Evolutionary conservation across 1,140 invertebrate genomes (phyloP).

Genomic region (Bilobella aurantiaca): DNA sequence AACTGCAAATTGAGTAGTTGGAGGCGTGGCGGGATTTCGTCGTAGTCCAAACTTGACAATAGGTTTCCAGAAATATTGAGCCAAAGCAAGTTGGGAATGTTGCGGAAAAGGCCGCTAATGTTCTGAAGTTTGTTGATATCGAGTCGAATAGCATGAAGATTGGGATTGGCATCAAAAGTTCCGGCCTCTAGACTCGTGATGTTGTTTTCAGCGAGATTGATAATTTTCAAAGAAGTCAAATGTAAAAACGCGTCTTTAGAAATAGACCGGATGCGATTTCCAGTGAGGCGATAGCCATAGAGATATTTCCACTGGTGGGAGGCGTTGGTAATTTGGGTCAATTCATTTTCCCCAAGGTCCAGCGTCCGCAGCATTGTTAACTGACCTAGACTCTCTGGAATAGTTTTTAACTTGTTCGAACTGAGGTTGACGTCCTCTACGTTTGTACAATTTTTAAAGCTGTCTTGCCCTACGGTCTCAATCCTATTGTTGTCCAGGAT

Average conservation of each 20-base stretch:
- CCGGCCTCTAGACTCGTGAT: conserved; percentile 74
- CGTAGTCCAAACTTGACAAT: conserved; percentile 80
- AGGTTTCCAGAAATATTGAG: conserved; percentile 84
- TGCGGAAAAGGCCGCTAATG: conserved; percentile 71
- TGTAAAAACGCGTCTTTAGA: conserved; percentile 70
- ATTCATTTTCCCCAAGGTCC: conserved; percentile 80
- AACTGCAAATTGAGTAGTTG: conserved; percentile 82
- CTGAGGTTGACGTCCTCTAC: conserved; percentile 80
- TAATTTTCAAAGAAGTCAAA: conserved; percentile 69
- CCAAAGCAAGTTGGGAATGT: conserved; percentile 77
- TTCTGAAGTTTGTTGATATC: conserved; percentile 78
- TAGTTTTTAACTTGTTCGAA: conserved; percentile 66
- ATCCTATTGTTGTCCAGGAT: conserved; percentile 76
- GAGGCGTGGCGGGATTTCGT: conserved; percentile 73
- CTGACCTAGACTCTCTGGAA: conserved; percentile 72
- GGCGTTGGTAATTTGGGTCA: conserved; percentile 66
- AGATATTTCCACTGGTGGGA: conserved; percentile 67
- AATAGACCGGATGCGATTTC: conserved; percentile 78
- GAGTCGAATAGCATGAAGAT: conserved; percentile 72
- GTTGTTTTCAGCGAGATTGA: conserved; percentile 78
- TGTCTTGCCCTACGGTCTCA: conserved; percentile 60
- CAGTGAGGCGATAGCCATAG: conserved; percentile 69
- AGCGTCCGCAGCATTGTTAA: conserved; percentile 70
- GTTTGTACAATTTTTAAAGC: conserved; percentile 70
- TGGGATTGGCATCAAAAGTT: conserved; percentile 68